phyloP scores from a whole-genome alignment of 2,888 invertebrate species.

The Cyrtodaria siliqua region DNA sequence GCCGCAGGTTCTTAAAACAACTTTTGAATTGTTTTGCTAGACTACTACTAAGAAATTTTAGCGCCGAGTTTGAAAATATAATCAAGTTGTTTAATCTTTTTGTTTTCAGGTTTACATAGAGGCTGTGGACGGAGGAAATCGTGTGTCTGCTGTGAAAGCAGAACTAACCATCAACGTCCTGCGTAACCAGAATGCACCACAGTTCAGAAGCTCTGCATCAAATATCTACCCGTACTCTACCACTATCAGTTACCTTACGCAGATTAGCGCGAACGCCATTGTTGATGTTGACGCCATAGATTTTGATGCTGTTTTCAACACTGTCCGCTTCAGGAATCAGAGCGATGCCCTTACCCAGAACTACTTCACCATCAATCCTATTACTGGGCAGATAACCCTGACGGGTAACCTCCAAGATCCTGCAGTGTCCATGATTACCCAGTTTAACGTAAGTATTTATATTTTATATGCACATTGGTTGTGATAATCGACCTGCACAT shows the following conservation, averaged over 20 bases:
- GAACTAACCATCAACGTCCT: slow-evolving; percentile 53
- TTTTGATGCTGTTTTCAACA: slow-evolving; percentile 30
- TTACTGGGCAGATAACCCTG: slow-evolving; percentile 67
- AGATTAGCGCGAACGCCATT: not conserved
- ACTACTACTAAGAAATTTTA: no score
- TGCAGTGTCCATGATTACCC: not conserved
- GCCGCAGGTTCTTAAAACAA: no score
- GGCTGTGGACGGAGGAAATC: slow-evolving; percentile 62
- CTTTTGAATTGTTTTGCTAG: no score
- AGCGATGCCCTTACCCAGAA: slow-evolving; percentile 67
- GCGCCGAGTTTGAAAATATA: not conserved
- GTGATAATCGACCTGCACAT: no score
- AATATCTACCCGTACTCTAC: slow-evolving; percentile 38
- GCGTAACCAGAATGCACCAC: slow-evolving; percentile 58
- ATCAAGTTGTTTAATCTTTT: not conserved
- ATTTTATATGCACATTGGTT: no score
- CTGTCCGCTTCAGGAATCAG: slow-evolving; percentile 65
- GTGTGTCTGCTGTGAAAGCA: slow-evolving; percentile 37
- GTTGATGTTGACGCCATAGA: slow-evolving; percentile 38
- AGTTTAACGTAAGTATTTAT: slow-evolving; percentile 36
- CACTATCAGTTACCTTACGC: slow-evolving; percentile 28
- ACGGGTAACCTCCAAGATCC: slow-evolving; percentile 44
- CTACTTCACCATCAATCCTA: slow-evolving; percentile 71
- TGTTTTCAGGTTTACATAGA: slow-evolving; percentile 53
- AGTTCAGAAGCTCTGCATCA: slow-evolving; percentile 25